A percentile compares a stretch with the other conserved stretches of the same genome.
Evolutionary conservation across 2,888 invertebrate species (phyloP).

Genomic region (Pristionchus exspectatus): DNA sequence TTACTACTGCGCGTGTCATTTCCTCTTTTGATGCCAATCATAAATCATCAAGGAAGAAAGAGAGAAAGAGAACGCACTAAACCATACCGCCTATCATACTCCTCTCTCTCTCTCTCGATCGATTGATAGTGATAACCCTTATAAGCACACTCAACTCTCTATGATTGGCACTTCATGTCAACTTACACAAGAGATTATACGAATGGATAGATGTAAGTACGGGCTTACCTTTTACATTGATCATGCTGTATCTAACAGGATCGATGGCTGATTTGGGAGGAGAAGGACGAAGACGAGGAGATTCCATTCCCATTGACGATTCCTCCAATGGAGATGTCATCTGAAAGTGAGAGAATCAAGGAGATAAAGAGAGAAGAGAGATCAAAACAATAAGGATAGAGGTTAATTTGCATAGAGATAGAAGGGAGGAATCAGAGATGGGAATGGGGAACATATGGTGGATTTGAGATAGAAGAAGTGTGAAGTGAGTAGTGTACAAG

Average conservation of each 20-base stretch:
- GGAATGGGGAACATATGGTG: conserved; percentile 11
- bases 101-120: neutral
- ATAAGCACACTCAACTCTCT: neutral
- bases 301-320: conserved; percentile 54
- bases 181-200: neutral
- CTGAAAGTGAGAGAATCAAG: neutral
- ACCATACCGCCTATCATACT: neutral
- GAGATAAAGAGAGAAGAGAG: neutral
- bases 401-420: conserved; percentile 19
- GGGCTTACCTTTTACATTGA: conserved; percentile 87
- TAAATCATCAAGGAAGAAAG: neutral
- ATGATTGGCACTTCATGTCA: neutral
- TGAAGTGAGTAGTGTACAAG: conserved; percentile 25
- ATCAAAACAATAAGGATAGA: conserved; percentile 19
- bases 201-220: neutral
- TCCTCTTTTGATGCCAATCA: neutral
- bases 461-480: conserved; percentile 19
- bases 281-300: conserved; percentile 69
- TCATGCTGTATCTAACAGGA: conserved; percentile 94
- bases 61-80: conserved; percentile 32
- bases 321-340: conserved; percentile 23
- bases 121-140: conserved; percentile 1
- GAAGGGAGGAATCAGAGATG: neutral
- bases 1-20: conserved; percentile 16
- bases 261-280: conserved; percentile 86